Percentiles rank a stretch among this genome's conserved stretches.
These are phyloP conservation scores for Numenius arquata DNA, from an alignment of 2,113 vertebrate species.

Conservation along the genomic window DNA sequence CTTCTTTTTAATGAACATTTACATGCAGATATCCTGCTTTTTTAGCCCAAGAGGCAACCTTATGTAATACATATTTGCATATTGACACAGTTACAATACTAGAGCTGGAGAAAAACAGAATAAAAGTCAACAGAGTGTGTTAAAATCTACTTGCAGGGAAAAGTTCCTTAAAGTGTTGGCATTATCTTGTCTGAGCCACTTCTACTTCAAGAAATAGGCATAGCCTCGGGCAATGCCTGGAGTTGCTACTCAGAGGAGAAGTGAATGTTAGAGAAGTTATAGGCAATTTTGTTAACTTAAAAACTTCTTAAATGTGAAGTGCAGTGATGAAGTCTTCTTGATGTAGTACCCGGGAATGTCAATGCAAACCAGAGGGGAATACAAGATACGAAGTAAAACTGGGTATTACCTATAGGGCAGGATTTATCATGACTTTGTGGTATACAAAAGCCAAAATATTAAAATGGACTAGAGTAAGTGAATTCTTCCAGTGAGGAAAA, in stretches of 20 bases:
- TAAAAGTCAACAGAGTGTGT: not conserved
- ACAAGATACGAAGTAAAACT: not conserved
- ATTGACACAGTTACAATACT: constrained; percentile 44
- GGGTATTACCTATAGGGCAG: not conserved
- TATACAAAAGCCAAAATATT: not conserved
- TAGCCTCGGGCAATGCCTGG: not conserved
- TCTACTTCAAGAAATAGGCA: not conserved
- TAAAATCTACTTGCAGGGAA: not conserved
- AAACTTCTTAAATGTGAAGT: not conserved
- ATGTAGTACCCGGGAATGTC: not conserved
- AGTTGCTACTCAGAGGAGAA: not conserved
- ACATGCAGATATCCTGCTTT: constrained; percentile 18
- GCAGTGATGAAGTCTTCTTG: not conserved
- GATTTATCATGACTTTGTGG: not conserved
- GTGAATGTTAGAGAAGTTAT: not conserved
- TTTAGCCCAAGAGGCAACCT: constrained; percentile 24
- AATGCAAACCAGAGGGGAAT: not conserved
- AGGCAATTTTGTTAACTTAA: not conserved
- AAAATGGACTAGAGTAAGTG: not conserved
- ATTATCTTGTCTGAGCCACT: not conserved
- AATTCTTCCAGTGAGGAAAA: not conserved
- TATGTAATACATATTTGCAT: constrained; percentile 60
- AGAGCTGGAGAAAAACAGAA: constrained; percentile 8
- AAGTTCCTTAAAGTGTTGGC: not conserved
- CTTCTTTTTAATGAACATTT: constrained; percentile 49